Percentiles rank a stretch among this genome's conserved stretches.
phyloP scores from a whole-genome alignment of 2,888 invertebrate genomes.

The Pachycephus smyrnensis region DNA sequence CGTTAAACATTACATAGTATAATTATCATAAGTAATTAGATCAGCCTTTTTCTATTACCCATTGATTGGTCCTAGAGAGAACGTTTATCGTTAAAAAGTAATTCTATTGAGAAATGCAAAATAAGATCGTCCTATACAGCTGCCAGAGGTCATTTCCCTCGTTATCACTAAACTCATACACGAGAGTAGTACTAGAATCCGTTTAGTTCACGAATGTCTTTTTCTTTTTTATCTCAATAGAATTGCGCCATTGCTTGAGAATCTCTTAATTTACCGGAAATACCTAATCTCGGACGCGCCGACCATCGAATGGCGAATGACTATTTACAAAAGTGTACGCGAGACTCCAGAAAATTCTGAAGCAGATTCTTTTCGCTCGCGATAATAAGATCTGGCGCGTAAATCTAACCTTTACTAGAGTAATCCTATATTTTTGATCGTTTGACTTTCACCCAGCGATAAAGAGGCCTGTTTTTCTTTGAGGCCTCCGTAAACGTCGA shows the following conservation, averaged over 20 bases:
- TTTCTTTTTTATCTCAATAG: neutral
- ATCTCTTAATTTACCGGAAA: neutral
- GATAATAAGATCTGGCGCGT: neutral
- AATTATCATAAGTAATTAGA: conserved; percentile 34
- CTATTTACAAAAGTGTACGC: neutral
- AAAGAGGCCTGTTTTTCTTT: neutral
- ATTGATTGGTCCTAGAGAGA: conserved; percentile 33
- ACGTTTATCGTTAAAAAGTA: conserved; percentile 24
- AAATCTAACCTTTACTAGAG: neutral
- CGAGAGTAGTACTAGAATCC: neutral
- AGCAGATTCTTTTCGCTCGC: neutral
- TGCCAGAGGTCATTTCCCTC: conserved; percentile 14
- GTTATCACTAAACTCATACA: neutral
- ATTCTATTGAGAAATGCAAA: conserved; percentile 21
- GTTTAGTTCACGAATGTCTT: neutral
- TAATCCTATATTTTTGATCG: neutral
- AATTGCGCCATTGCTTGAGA: neutral
- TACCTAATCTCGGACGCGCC: neutral
- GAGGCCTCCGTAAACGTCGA: neutral
- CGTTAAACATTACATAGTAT: conserved; percentile 12
- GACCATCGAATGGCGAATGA: neutral
- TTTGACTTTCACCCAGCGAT: neutral
- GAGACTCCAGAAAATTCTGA: neutral
- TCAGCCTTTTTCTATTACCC: conserved; percentile 42
- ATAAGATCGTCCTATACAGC: conserved; percentile 16